phyloP scores from a whole-genome alignment of 2,888 invertebrate genomes.

The Colostygia pectinataria region DNA sequence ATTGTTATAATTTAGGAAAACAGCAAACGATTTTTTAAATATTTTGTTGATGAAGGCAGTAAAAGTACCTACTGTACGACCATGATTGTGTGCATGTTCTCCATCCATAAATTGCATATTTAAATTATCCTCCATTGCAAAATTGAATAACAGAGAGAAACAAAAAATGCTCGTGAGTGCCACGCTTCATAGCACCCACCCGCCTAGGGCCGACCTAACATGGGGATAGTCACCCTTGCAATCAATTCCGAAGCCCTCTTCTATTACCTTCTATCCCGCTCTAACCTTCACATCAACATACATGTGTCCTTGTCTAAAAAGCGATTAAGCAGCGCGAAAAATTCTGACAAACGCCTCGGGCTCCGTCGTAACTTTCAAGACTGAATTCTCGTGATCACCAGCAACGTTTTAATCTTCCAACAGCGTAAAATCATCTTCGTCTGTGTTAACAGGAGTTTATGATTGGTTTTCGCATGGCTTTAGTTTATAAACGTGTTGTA shows the following conservation, averaged over 20 bases:
- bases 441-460: conserved; percentile 6
- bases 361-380: conserved; percentile 55
- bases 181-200: conserved; percentile 69
- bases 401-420: conserved; percentile 32
- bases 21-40: too few relatives aligned
- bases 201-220: conserved; percentile 61
- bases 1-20: too few relatives aligned
- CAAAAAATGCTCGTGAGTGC: conserved; percentile 69
- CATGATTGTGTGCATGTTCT: conserved; percentile 50
- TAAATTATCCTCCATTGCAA: conserved; percentile 77
- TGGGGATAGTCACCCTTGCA: conserved; percentile 74
- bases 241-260: conserved; percentile 73
- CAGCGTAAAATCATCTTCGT: background rate
- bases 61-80: too few relatives aligned
- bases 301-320: conserved; percentile 50
- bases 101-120: conserved; percentile 77
- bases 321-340: conserved; percentile 59
- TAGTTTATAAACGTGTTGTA: background rate
- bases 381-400: conserved; percentile 57
- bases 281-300: conserved; percentile 34
- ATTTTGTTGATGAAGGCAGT: too few relatives aligned
- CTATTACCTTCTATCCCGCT: conserved; percentile 56
- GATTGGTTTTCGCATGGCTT: background rate
- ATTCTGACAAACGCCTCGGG: conserved; percentile 62
- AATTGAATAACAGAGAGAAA: conserved; percentile 76